Percentiles rank a stretch among this genome's conserved stretches.
These are phyloP conservation scores for Meghimatium bilineatum DNA, from an alignment of 2,888 invertebrate genomes.

Conservation along the genomic window DNA sequence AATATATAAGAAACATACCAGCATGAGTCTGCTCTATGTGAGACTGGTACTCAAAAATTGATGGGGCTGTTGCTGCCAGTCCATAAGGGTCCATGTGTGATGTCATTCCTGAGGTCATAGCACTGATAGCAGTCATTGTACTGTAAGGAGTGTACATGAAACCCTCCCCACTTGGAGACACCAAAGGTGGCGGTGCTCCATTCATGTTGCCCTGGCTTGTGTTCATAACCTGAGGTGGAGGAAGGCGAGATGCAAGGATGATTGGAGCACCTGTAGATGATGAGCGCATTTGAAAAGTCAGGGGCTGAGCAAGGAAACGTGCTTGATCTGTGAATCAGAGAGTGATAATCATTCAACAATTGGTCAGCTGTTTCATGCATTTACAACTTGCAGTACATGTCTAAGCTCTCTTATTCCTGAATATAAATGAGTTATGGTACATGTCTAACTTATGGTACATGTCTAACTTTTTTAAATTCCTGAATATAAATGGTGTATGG, in stretches of 20 bases:
- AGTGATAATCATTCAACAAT: no score
- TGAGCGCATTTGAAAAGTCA: conserved; percentile 74
- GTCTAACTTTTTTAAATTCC: no score
- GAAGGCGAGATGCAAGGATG: conserved; percentile 86
- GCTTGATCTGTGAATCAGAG: conserved; percentile 43
- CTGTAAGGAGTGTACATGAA: conserved; percentile 60
- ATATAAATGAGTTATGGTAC: no score
- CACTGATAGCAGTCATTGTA: conserved; percentile 20
- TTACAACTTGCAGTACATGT: no score
- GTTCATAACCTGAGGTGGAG: conserved; percentile 53
- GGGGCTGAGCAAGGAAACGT: conserved; percentile 48
- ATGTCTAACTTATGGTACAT: no score
- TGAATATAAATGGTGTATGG: no score
- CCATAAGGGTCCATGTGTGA: conserved; percentile 58
- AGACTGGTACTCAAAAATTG: conserved; percentile 69
- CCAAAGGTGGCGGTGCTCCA: conserved; percentile 80
- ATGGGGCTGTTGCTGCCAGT: conserved; percentile 59
- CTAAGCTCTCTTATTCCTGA: no score
- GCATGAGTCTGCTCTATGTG: conserved; percentile 65
- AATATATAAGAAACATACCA: conserved; percentile 66
- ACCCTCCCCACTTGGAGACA: conserved; percentile 78
- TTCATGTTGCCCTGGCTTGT: conserved; percentile 62
- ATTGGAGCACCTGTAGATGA: conserved; percentile 92
- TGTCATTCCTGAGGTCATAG: conserved; percentile 20
- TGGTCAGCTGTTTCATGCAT: no score